Evolutionary conservation across 2,113 vertebrate genomes (phyloP).

Genomic region (Narcine bancroftii): DNA sequence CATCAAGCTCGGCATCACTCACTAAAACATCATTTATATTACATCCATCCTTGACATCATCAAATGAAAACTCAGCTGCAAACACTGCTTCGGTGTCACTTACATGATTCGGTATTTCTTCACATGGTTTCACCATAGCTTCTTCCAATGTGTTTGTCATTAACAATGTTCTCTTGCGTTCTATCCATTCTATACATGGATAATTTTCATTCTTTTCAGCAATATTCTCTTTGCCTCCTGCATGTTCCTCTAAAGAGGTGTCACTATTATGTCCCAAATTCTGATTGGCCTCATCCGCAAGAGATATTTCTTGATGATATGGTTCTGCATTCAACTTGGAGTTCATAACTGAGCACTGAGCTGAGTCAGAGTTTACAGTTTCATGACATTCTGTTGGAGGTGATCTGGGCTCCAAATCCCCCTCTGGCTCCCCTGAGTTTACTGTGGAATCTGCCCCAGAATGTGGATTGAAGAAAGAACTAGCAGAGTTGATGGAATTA

Average conservation of each 20-base stretch:
- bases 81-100: slow-evolving; percentile 20
- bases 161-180: not conserved
- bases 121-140: not conserved
- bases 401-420: not conserved
- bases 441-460: not conserved
- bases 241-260: not conserved
- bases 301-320: not conserved
- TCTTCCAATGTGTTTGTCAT: not conserved
- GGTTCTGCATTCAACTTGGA: not conserved
- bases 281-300: not conserved
- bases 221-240: not conserved
- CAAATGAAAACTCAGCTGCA: slow-evolving; percentile 53
- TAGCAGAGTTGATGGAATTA: not conserved
- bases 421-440: not conserved
- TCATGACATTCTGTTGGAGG: not conserved
- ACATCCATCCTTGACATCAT: slow-evolving; percentile 62
- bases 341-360: not conserved
- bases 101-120: not conserved
- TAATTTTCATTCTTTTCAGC: not conserved
- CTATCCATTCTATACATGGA: not conserved
- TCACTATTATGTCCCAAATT: slow-evolving; percentile 2
- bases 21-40: slow-evolving; percentile 59
- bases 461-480: not conserved
- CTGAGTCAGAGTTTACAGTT: not conserved
- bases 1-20: slow-evolving; percentile 83